Evolutionary conservation across 2,113 vertebrate species (phyloP), one percentile per base, ranked within the genome.

Genomic region (Ammodytes marinus): DNA sequence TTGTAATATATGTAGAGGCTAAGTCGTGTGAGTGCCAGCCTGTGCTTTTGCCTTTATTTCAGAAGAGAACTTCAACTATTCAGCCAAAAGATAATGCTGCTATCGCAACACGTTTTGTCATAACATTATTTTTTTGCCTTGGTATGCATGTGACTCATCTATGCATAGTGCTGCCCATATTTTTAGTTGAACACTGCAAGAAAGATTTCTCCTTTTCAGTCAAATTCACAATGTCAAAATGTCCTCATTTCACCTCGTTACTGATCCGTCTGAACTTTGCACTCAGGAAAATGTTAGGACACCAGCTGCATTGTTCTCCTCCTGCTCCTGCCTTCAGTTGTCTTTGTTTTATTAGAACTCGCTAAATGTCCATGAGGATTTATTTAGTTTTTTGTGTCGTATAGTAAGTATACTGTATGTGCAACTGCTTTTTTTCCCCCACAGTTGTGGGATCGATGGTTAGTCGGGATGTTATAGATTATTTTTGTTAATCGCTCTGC

Each of bases 241-340:
- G 12, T 8, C 17, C 9, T 19, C 9, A 52, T 14, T 42, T 59
- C 54, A 70, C 17, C 69, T 80, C 15, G 11, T 73, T 79, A 74
- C 68, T 43, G 69, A 84, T 84, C 79, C 47, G 43, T 77, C 60
- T 82, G 72, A 89, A 81, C 80, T 84, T 83, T 90, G 82, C 86
- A 89, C 93, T 93, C 92, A 94, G 93, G 92, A 93, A 94, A 86
- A 63, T 73, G 68, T 88, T 88, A 77, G 55, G 3, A 84, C 79
- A 89, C 85, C 87, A 88, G 91, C 92, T 76, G 70, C 75, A 67
- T 76, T 52, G 39, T 86, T 83, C 46, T 57, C 46, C 58, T 63
- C 69, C 52, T 71, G 58, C 69, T 55, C 67, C 58, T 68, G 67
- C 68, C 68, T 85, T 47, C 69, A 79, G 78, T 64, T 47, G 9